phyloP scores from a whole-genome alignment of 2,888 invertebrate genomes.

The Acanthosoma haemorrhoidale region DNA sequence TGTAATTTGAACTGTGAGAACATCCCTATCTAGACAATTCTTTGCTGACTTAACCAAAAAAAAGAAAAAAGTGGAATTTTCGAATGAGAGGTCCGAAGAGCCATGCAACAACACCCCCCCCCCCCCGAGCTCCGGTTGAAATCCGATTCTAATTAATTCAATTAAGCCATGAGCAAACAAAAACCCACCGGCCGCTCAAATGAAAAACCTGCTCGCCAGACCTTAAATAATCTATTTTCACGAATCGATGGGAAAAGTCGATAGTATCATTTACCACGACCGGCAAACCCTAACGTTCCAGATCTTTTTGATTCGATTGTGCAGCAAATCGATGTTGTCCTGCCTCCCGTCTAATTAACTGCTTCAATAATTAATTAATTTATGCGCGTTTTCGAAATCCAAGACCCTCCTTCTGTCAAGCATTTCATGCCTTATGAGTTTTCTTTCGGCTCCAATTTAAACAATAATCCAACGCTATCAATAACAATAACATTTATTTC shows the following conservation, averaged over 20 bases:
- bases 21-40: too few species aligned
- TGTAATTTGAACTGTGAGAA: too few species aligned
- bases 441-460: too few species aligned
- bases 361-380: background rate
- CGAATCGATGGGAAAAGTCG: constrained; percentile 19
- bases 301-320: constrained; percentile 1
- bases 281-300: background rate
- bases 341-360: background rate
- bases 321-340: background rate
- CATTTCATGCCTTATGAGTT: background rate
- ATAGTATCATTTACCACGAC: constrained; percentile 17
- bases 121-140: constrained; percentile 3
- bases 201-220: constrained; percentile 1
- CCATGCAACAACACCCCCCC: too few species aligned
- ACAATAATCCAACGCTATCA: too few species aligned
- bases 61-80: background rate
- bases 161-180: constrained; percentile 14
- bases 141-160: constrained; percentile 14
- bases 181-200: background rate
- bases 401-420: too few species aligned
- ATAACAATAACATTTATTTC: too few species aligned
- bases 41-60: too few species aligned
- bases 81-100: too few species aligned
- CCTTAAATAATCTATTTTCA: constrained; percentile 29
- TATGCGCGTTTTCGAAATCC: background rate